Conservation (phyloP, 35 echinoderm and acorn worm genomes). For the Acanthaster planci region DNA sequence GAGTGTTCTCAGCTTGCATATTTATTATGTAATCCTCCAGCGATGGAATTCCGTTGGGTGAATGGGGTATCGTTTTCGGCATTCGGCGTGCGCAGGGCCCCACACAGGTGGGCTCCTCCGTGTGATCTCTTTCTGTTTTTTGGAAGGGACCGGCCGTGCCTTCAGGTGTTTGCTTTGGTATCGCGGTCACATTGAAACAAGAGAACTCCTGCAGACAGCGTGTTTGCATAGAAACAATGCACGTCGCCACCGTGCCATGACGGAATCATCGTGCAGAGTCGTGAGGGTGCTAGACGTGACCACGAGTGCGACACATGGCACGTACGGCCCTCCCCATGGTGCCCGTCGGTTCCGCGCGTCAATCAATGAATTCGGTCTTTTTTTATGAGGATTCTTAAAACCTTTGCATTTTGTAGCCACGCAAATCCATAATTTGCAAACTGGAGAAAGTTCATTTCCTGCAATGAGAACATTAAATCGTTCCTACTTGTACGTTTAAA, state of each 20-base stretch:
- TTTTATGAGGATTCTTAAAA: too few relatives aligned
- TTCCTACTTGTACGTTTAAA: too few relatives aligned
- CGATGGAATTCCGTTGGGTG: too few relatives aligned
- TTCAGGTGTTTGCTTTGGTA: background rate
- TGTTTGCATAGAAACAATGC: conserved; percentile 13
- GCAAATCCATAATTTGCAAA: too few relatives aligned
- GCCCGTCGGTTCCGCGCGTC: background rate
- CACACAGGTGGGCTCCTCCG: too few relatives aligned
- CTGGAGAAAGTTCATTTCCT: too few relatives aligned
- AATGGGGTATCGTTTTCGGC: too few relatives aligned
- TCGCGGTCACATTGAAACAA: background rate
- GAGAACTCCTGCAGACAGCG: background rate
- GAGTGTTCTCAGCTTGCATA: too few relatives aligned
- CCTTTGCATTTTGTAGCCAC: too few relatives aligned
- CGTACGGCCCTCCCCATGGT: background rate
- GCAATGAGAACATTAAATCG: too few relatives aligned
- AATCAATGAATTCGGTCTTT: background rate
- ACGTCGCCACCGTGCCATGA: background rate
- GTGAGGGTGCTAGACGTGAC: background rate
- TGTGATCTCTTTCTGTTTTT: too few relatives aligned
- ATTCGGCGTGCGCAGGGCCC: background rate
- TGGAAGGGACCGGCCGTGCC: background rate
- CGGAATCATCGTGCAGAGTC: background rate
- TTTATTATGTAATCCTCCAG: too few relatives aligned
- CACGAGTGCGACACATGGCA: background rate